These are phyloP conservation scores for Hexactinellida sp. DNA, from an alignment of 37 sponge, comb jelly and placozoan species.

Conservation along the genomic window DNA sequence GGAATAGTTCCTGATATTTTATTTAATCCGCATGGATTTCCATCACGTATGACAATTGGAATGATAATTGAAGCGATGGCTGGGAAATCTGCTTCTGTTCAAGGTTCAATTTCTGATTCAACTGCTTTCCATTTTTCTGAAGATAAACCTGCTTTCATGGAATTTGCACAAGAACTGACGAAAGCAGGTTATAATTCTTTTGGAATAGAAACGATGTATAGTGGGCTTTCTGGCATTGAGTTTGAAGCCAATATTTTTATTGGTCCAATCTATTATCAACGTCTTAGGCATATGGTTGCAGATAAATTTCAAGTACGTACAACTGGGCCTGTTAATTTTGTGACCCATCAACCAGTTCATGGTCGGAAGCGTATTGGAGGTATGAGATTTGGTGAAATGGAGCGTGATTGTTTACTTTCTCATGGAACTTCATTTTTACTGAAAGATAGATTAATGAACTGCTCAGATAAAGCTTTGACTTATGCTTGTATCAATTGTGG, in stretches of 20 bases:
- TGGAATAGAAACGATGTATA: slow-evolving; percentile 89
- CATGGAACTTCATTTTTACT: slow-evolving; percentile 87
- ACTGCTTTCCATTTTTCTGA: slow-evolving; percentile 89
- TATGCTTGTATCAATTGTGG: slow-evolving; percentile 76
- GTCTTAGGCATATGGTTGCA: slow-evolving; percentile 93
- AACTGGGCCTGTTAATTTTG: slow-evolving; percentile 87
- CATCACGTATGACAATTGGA: slow-evolving; percentile 98
- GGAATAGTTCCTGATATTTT: slow-evolving; percentile 97
- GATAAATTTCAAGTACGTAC: slow-evolving; percentile 98
- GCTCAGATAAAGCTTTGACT: slow-evolving; percentile 75
- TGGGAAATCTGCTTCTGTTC: slow-evolving; percentile 75
- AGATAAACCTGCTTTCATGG: slow-evolving; percentile 58
- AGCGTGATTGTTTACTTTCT: slow-evolving; percentile 76
- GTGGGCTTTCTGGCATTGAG: slow-evolving; percentile 80
- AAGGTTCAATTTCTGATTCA: slow-evolving; percentile 77
- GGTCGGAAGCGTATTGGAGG: slow-evolving; percentile 71
- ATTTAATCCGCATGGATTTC: slow-evolving; percentile 98
- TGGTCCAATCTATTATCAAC: slow-evolving; percentile 88
- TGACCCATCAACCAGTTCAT: slow-evolving; percentile 88
- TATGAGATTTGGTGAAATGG: slow-evolving; percentile 86
- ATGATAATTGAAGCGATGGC: slow-evolving; percentile 99
- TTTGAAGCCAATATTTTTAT: slow-evolving; percentile 93
- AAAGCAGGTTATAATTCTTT: slow-evolving; percentile 94
- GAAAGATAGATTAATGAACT: slow-evolving; percentile 87
- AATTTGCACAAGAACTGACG: slow-evolving; percentile 64